Evolutionary conservation across 2,888 invertebrate species (phyloP), one percentile per base, ranked within the genome.

Genomic region (Dryadula phaetusa): DNA sequence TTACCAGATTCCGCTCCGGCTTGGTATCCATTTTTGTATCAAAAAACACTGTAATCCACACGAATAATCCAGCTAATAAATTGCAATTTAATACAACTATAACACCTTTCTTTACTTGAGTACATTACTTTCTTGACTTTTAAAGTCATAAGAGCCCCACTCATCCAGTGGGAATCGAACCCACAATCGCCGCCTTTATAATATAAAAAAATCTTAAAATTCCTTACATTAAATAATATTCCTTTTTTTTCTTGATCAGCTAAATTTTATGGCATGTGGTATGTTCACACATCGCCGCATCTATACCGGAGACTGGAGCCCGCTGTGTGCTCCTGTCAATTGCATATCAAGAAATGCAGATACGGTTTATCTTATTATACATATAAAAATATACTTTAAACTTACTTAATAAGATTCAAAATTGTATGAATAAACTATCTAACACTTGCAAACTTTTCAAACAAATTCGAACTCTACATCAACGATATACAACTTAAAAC

Each of bases 221-320:
- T 42, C 7, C 7, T 42, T 42, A 16, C 16, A 12, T 37, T 12
- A 3, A 25, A 42, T n/a, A 16, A 20, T 28, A 52, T n/a, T n/a
- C 54, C n/a, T 42, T 60, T 68, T 65, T 62, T 67, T 46, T 22
- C 66, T 10, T 62, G 54, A 69, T 69, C 69, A 62, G 66, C 64
- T 69, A 64, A 66, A 54, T 40, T 80, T 81, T 79, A 62, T 46
- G 67, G 58, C 62, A 70, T 64, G 52, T 64, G 66, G 62, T 66
- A 58, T 62, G 64, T 82, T 85, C 81, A 86, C 85, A 85, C 85
- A 79, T 82, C 82, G 76, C 78, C 80, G 80, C 75, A 64, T 78
- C 76, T 73, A 68, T 78, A 77, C 75, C 67, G 76, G 74, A 79
- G 77, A 75, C 40, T 77, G 69, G 74, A 78, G 71, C 79, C 81